These are phyloP conservation scores for Limonius californicus DNA, from an alignment of 1,140 invertebrate species.

Conservation along the genomic window DNA sequence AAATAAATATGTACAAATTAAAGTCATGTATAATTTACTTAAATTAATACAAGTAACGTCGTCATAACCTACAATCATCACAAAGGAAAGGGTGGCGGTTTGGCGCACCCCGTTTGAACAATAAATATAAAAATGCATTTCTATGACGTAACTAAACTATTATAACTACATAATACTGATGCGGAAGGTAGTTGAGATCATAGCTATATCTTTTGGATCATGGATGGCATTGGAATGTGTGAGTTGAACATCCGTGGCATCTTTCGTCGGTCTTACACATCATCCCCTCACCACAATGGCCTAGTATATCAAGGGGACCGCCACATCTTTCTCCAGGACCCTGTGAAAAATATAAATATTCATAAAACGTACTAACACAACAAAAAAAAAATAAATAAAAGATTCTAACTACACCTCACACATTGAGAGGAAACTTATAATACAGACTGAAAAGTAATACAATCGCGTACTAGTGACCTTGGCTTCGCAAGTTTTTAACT, in stretches of 20 bases:
- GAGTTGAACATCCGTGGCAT: constrained; percentile 50
- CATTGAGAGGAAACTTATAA: too few relatives aligned
- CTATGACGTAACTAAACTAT: neutral
- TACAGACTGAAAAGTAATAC: too few relatives aligned
- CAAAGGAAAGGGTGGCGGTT: neutral
- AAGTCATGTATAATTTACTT: constrained; percentile 1
- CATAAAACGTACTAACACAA: neutral
- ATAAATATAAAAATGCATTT: constrained; percentile 9
- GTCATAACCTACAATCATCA: constrained; percentile 3
- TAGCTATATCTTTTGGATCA: neutral
- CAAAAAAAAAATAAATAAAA: neutral
- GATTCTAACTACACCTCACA: neutral
- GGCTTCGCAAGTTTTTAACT: too few relatives aligned
- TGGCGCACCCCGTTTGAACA: neutral
- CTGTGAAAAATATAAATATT: constrained; percentile 32
- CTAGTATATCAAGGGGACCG: constrained; percentile 45
- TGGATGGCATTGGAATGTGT: constrained; percentile 43
- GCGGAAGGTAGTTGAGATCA: neutral
- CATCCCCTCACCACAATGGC: constrained; percentile 53
- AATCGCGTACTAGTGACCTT: too few relatives aligned
- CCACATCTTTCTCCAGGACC: constrained; percentile 54
- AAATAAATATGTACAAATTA: constrained; percentile 8
- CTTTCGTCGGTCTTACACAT: constrained; percentile 48
- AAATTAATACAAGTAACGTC: neutral
- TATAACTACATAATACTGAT: constrained; percentile 13